A percentile compares a stretch with the other conserved stretches of the same genome.
These are phyloP conservation scores for Agonum fuliginosum DNA, from an alignment of 2,888 invertebrate genomes.

Conservation along the genomic window DNA sequence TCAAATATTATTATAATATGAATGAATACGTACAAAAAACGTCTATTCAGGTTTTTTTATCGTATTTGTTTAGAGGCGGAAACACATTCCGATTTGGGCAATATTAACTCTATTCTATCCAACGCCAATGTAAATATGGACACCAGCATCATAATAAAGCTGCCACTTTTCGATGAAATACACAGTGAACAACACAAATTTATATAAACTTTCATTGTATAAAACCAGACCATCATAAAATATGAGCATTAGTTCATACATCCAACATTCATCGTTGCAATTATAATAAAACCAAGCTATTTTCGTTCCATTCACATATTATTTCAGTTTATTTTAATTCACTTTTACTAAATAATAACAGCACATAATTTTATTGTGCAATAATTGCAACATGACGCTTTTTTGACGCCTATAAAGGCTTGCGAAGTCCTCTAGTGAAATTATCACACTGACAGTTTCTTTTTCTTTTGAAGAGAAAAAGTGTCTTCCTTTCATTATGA, in stretches of 20 bases:
- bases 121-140: conserved; percentile 10
- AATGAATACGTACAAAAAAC: neutral
- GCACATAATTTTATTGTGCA: no score
- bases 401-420: no score
- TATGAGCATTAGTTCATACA: conserved; percentile 1
- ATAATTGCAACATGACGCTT: no score
- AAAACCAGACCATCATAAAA: neutral
- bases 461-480: neutral
- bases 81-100: no score
- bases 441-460: neutral
- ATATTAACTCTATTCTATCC: no score
- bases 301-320: no score
- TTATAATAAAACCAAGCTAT: no score
- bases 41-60: no score
- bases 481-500: neutral
- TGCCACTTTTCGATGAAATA: neutral
- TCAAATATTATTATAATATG: conserved; percentile 3
- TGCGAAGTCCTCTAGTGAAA: neutral
- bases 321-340: no score
- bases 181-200: conserved; percentile 8
- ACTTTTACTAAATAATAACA: no score
- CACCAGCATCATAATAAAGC: conserved; percentile 1
- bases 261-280: neutral
- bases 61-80: no score
- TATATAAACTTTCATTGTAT: conserved; percentile 6